phyloP scores from a whole-genome alignment of 1,140 invertebrate species.

The Caenorhabditis brenneri region DNA sequence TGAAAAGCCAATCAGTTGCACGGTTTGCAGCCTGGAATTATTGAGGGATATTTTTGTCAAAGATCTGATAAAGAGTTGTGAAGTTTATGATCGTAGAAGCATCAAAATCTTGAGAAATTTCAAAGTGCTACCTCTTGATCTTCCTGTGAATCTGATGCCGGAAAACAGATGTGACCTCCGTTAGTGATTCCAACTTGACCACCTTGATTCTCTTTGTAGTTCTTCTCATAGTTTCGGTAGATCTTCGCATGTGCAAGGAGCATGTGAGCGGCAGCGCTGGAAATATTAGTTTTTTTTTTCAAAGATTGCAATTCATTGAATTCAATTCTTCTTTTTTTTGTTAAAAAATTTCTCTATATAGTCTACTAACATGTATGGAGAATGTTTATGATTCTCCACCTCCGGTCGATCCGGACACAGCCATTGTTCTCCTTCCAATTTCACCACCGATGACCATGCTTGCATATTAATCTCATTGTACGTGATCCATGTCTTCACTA shows the following conservation, averaged over 20 bases:
- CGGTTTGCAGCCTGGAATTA: not conserved
- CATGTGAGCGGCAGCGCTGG: constrained; percentile 69
- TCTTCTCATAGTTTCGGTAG: constrained; percentile 67
- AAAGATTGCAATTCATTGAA: too few relatives aligned
- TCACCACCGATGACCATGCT: constrained; percentile 31
- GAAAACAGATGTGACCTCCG: not conserved
- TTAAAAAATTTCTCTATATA: not conserved
- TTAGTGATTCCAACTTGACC: not conserved
- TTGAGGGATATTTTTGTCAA: too few relatives aligned
- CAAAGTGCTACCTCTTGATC: not conserved
- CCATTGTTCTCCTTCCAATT: constrained; percentile 41
- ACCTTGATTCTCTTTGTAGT: constrained; percentile 19
- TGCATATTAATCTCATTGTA: constrained; percentile 71
- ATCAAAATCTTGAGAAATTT: too few relatives aligned
- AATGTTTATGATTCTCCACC: not conserved
- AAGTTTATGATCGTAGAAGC: too few relatives aligned
- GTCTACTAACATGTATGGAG: not conserved
- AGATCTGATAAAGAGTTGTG: too few relatives aligned
- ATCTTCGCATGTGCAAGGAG: constrained; percentile 70
- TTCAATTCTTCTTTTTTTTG: too few relatives aligned
- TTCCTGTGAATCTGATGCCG: not conserved
- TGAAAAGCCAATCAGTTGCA: not conserved
- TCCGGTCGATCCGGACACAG: constrained; percentile 33
- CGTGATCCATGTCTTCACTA: constrained; percentile 73
- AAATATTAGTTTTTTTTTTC: too few relatives aligned